phyloP scores from a whole-genome alignment of 2,113 vertebrate genomes.

The Stegastes partitus region DNA sequence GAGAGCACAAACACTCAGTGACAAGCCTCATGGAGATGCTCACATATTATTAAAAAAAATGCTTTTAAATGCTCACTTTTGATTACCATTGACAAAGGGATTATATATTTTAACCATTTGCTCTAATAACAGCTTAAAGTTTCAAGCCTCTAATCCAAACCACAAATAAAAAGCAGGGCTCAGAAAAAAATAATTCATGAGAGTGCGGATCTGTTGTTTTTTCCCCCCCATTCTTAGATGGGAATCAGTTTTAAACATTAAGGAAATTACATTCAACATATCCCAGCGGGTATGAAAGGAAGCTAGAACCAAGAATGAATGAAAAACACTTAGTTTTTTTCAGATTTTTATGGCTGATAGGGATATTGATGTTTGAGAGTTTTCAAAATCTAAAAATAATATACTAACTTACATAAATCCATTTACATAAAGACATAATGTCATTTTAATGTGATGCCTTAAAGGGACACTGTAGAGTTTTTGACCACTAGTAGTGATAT shows the following conservation, averaged over 20 bases:
- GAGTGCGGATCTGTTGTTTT: slow-evolving; percentile 33
- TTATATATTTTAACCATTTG: slow-evolving; percentile 52
- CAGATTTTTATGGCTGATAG: background rate
- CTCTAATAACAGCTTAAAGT: slow-evolving; percentile 56
- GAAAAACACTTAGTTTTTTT: no score
- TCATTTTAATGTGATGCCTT: background rate
- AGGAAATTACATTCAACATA: background rate
- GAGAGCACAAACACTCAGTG: slow-evolving; percentile 3
- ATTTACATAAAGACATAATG: background rate
- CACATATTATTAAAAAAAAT: slow-evolving; percentile 25
- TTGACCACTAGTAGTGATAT: background rate
- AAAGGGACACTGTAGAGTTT: background rate
- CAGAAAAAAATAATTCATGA: slow-evolving; percentile 43
- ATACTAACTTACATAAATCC: background rate
- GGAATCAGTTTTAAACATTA: background rate
- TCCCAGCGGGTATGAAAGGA: no score
- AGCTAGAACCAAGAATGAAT: no score
- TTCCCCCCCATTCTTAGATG: background rate
- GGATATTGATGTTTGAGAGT: background rate
- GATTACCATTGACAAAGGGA: slow-evolving; percentile 53
- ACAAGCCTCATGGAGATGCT: background rate
- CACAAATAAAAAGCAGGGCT: slow-evolving; percentile 45
- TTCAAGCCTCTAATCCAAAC: slow-evolving; percentile 65
- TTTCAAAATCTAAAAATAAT: background rate
- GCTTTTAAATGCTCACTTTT: slow-evolving; percentile 61